Base-by-base conservation (phyloP, 2,113 vertebrate species). In the Platysternon megacephalum region DNA sequence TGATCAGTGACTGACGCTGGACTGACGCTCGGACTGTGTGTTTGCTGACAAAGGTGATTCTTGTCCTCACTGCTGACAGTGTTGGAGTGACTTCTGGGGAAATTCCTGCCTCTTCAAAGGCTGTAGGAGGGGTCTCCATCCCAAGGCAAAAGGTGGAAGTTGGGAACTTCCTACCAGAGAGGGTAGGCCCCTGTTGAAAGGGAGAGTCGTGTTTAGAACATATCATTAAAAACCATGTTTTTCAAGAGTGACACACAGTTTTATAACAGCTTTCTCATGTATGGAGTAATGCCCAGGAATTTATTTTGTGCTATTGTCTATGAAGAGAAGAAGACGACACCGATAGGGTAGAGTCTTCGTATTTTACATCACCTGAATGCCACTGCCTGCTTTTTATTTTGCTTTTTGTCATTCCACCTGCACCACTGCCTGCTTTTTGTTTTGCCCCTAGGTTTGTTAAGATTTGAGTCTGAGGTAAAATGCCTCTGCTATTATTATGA, bases 241-340 rank as follows among this genome's bases (percentile, higher is more conserved):
- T 84, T 89, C 68, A 86, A 85, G 55, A 17, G 5, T 91, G 89
- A 84, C 58, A 89, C 85, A 86, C n/a, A 87, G 78, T 35, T 76
- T 92, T 56, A 68, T 61, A 88, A 87, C 55, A 93, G 93, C 78
- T 91, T 82, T 89, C 91, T 96, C 96, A 96, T 93, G 61, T 61
- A 1, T 94, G 95, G 95, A 97, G 22, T 49, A 61, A 46, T 94
- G 96, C 96, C 95, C 90, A 94, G 95, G 72, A 93, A 39, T 1
- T 21, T 92, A 93, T 97, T 85, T 58, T 89, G 4, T 14, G 72
- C 91, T 89, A 44, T 13, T 79, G 76, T 28, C 68, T 84, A 84
- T 0, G 0, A 79, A 93, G 87, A 85, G 44, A 79, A 91, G 46
- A 76, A 28, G 22, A 44, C 8, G 42, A 46, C 26, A 14, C 42